Evolutionary conservation across 1,140 invertebrate species (phyloP).

Genomic region (Tribolium madens): DNA sequence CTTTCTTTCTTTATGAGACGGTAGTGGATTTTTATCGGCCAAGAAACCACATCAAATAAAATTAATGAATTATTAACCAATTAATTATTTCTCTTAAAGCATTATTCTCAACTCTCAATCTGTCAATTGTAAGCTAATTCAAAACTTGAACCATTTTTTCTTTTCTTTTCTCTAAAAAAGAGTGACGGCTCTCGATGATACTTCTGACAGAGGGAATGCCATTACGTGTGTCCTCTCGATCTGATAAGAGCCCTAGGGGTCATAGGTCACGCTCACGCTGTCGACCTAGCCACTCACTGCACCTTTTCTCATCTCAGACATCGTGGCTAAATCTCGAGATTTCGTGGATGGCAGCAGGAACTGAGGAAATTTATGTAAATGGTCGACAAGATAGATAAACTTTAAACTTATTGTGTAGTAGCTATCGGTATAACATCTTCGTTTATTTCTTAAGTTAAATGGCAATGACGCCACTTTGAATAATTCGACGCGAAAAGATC

Average conservation of each 20-base stretch:
- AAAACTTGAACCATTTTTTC: no score
- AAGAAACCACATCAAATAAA: not conserved
- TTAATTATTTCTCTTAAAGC: no score
- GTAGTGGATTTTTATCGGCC: conserved; percentile 10
- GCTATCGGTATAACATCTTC: not conserved
- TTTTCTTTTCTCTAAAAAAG: no score
- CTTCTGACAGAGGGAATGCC: conserved; percentile 55
- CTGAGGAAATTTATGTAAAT: conserved; percentile 17
- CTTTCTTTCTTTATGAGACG: conserved; percentile 7
- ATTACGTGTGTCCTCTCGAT: conserved; percentile 57
- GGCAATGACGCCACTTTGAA: no score
- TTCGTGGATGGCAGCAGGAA: conserved; percentile 7
- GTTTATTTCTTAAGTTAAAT: not conserved
- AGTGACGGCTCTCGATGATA: conserved; percentile 48
- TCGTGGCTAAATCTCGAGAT: conserved; percentile 21
- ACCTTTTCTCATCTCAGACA: conserved; percentile 24
- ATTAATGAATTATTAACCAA: conserved; percentile 34
- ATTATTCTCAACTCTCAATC: no score
- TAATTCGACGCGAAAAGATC: not conserved
- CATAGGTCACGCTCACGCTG: conserved; percentile 54
- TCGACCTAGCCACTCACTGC: conserved; percentile 52
- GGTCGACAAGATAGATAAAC: conserved; percentile 3
- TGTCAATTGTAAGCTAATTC: no score
- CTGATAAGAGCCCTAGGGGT: conserved; percentile 54
- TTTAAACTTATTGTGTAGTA: not conserved